Evolutionary conservation across 37 sponge, comb jelly and placozoan species (phyloP).

Genomic region (Beroe forskalii): DNA sequence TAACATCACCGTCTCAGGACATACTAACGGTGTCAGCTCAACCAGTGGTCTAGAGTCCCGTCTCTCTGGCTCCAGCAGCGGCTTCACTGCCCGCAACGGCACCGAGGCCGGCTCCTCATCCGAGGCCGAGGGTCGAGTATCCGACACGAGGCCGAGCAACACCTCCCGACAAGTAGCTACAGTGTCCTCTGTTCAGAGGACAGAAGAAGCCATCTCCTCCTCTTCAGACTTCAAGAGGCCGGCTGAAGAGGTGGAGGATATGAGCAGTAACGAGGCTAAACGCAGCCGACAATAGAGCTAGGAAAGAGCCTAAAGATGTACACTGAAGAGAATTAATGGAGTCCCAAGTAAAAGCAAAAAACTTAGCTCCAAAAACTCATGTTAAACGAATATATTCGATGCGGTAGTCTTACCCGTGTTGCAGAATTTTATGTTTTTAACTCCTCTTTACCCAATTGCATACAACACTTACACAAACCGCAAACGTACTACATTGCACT

Average conservation of each 20-base stretch:
- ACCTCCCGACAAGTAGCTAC: conserved; percentile 2
- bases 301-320: not conserved
- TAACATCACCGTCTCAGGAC: too few species aligned
- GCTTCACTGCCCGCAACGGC: not conserved
- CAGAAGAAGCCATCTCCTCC: conserved; percentile 31
- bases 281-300: not conserved
- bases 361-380: too few species aligned
- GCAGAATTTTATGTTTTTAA: too few species aligned
- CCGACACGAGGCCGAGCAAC: not conserved
- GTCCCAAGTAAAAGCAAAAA: too few species aligned
- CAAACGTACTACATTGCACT: too few species aligned
- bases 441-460: too few species aligned
- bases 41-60: not conserved
- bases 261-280: conserved; percentile 35
- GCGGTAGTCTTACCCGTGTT: too few species aligned
- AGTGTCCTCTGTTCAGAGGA: conserved; percentile 29
- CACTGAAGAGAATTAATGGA: too few species aligned
- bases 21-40: conserved; percentile 12
- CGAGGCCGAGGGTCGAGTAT: not conserved
- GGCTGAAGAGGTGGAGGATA: conserved; percentile 41
- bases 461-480: too few species aligned
- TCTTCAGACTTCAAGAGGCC: conserved; percentile 25
- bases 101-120: not conserved
- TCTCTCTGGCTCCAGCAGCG: not conserved
- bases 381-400: too few species aligned